phyloP scores from a whole-genome alignment of 2,888 invertebrate genomes.

The Acanthopleura granulata region DNA sequence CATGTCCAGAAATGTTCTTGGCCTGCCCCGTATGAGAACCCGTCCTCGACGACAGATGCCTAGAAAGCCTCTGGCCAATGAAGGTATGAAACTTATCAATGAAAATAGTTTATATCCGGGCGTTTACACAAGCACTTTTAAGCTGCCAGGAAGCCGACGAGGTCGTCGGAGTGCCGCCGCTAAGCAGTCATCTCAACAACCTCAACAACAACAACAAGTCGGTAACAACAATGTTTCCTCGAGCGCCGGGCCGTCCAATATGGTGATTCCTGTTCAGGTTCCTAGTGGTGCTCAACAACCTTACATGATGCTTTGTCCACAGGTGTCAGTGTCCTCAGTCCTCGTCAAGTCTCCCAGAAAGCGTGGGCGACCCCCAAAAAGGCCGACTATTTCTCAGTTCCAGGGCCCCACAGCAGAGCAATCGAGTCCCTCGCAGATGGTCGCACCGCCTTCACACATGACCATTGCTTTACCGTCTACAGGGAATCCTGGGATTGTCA shows the following conservation, averaged over 20 bases:
- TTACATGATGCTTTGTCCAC: conserved; percentile 57
- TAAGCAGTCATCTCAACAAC: background rate
- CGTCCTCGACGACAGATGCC: background rate
- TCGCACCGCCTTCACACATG: background rate
- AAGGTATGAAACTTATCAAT: conserved; percentile 55
- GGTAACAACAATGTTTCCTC: background rate
- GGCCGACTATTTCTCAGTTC: conserved; percentile 33
- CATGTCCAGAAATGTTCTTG: too few relatives aligned
- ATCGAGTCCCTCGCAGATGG: background rate
- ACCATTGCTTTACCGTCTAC: background rate
- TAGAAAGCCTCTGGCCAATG: conserved; percentile 18
- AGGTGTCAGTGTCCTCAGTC: conserved; percentile 38
- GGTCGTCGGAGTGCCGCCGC: conserved; percentile 31
- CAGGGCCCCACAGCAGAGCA: background rate
- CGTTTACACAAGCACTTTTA: conserved; percentile 60
- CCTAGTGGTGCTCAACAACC: conserved; percentile 31
- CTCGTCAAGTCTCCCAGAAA: conserved; percentile 46
- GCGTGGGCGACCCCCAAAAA: conserved; percentile 54
- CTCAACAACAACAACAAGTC: background rate
- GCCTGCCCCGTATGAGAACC: background rate
- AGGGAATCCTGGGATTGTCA: background rate
- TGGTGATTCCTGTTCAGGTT: conserved; percentile 16
- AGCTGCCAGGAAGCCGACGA: conserved; percentile 57
- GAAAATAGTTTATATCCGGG: conserved; percentile 56
- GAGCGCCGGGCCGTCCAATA: background rate